Evolutionary conservation across 2,797 vertebrate species (phyloP).

Genomic region (Sternarchorhynchus goeldii): DNA sequence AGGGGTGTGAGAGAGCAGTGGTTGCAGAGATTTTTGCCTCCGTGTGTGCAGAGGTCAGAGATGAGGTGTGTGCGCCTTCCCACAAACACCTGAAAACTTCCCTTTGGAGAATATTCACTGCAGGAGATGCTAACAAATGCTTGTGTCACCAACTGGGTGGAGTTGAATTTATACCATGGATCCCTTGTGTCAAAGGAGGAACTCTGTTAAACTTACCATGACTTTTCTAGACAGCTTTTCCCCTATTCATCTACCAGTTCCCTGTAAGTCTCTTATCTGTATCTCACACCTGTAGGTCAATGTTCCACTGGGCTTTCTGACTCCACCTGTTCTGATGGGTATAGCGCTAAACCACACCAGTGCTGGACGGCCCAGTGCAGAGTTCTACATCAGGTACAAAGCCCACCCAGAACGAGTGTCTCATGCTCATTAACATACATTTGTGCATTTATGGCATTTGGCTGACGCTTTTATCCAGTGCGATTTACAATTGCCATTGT

Average conservation of each 20-base stretch:
- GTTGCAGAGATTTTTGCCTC: slow-evolving; percentile 86
- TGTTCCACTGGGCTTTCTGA: slow-evolving; percentile 77
- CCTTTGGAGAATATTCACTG: neutral
- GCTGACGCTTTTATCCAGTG: too few species aligned
- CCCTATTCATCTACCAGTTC: neutral
- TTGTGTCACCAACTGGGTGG: neutral
- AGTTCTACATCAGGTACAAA: slow-evolving; percentile 85
- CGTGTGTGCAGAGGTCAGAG: slow-evolving; percentile 85
- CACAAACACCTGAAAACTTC: neutral
- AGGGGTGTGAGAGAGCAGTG: slow-evolving; percentile 70
- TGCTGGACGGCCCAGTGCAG: slow-evolving; percentile 84
- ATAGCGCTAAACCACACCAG: slow-evolving; percentile 88
- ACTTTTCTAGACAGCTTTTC: too few species aligned
- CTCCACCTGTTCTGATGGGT: slow-evolving; percentile 81
- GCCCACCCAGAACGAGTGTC: neutral
- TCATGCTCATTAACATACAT: too few species aligned
- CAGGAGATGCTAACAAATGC: neutral
- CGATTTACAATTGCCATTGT: too few species aligned
- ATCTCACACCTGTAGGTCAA: slow-evolving; percentile 78
- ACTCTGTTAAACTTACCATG: too few species aligned
- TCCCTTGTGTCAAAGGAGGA: neutral
- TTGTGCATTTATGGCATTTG: too few species aligned
- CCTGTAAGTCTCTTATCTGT: neutral
- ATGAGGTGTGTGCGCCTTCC: slow-evolving; percentile 77
- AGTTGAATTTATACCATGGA: neutral